Conservation (phyloP, 2,888 invertebrate species). For the Hanleya hanleyi region DNA sequence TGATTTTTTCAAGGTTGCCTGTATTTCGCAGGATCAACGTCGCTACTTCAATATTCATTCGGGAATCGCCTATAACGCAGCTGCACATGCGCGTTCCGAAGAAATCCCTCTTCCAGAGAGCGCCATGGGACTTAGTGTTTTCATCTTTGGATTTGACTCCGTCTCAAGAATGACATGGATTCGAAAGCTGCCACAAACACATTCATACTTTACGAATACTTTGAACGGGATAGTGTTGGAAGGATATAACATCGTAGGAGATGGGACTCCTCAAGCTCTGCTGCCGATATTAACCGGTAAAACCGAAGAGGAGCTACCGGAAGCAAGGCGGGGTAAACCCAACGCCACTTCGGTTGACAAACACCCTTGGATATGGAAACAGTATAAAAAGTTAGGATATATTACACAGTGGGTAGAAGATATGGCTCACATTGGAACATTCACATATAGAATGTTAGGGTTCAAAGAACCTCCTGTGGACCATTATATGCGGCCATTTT, state of each 20-base stretch:
- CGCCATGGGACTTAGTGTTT: conserved; percentile 80
- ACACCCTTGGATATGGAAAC: conserved; percentile 91
- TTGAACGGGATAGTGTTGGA: conserved; percentile 78
- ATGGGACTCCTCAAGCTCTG: conserved; percentile 78
- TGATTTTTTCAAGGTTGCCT: conserved; percentile 67
- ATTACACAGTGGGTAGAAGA: conserved; percentile 91
- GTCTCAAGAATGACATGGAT: conserved; percentile 83
- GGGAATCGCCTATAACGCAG: conserved; percentile 73
- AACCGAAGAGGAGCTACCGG: conserved; percentile 88
- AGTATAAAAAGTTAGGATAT: conserved; percentile 77
- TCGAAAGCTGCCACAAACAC: conserved; percentile 64
- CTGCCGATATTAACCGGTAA: conserved; percentile 89
- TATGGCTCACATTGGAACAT: conserved; percentile 87
- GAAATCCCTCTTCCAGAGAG: conserved; percentile 48
- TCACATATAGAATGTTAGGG: conserved; percentile 91
- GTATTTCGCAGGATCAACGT: conserved; percentile 52
- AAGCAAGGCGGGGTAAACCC: conserved; percentile 82
- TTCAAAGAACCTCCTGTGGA: conserved; percentile 89
- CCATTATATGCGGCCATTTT: conserved; percentile 89
- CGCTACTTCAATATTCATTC: conserved; percentile 82
- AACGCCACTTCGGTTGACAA: conserved; percentile 81
- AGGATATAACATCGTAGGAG: conserved; percentile 76
- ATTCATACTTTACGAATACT: conserved; percentile 56
- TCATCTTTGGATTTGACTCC: conserved; percentile 93
- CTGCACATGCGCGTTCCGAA: conserved; percentile 16